These are phyloP conservation scores for Limosa lapponica DNA, from an alignment of 2,797 vertebrate species.

Conservation along the genomic window DNA sequence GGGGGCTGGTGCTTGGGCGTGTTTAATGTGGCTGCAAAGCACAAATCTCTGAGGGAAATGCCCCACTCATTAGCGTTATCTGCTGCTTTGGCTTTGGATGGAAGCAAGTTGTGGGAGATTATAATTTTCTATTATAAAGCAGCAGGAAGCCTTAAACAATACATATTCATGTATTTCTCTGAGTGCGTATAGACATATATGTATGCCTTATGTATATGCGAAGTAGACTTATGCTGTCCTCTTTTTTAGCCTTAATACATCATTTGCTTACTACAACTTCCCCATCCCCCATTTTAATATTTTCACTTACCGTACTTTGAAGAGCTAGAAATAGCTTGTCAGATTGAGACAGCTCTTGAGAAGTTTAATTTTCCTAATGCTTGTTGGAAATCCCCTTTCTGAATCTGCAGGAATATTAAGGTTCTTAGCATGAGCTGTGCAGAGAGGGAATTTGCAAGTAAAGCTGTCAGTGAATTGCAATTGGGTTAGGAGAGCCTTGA, in stretches of 20 bases:
- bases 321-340: constrained; percentile 67
- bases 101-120: not conserved
- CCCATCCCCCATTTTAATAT: constrained; percentile 6
- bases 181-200: fast-evolving
- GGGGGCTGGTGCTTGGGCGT: not conserved
- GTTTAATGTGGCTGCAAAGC: not conserved
- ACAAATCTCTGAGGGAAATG: not conserved
- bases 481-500: not conserved
- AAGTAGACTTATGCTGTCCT: not conserved
- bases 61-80: not conserved
- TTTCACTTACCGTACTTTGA: constrained; percentile 33
- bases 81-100: not conserved
- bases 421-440: constrained; percentile 60
- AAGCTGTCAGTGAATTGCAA: not conserved
- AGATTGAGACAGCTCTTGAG: constrained; percentile 66
- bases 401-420: constrained; percentile 67
- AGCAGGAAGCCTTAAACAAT: not conserved
- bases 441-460: constrained; percentile 30
- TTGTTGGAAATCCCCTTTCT: constrained; percentile 68
- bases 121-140: not conserved
- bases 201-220: not conserved
- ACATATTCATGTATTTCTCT: not conserved
- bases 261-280: not conserved
- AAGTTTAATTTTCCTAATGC: constrained; percentile 76
- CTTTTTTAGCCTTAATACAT: not conserved